Conservation (phyloP, 2,113 vertebrate genomes). For the Peromyscus leucopus region DNA sequence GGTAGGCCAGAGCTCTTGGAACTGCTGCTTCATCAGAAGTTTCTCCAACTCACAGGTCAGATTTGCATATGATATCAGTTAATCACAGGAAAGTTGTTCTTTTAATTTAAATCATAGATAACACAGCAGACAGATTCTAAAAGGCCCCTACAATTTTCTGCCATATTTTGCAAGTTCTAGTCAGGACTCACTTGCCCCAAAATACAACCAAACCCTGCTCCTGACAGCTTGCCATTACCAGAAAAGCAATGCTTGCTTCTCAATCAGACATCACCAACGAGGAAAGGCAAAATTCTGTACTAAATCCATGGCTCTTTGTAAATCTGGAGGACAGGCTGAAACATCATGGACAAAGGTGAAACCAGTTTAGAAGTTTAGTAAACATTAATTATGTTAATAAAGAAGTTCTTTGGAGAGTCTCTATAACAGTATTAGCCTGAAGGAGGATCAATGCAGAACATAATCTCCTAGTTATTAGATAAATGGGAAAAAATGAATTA, state of each 20-base stretch:
- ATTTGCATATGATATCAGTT: neutral
- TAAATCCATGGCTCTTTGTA: neutral
- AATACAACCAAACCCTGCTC: neutral
- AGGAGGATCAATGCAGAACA: neutral
- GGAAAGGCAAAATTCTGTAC: neutral
- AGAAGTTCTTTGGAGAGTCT: neutral
- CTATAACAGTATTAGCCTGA: neutral
- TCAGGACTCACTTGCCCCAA: neutral
- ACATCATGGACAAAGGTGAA: neutral
- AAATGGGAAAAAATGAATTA: constrained; percentile 32
- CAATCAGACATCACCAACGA: neutral
- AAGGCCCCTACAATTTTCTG: neutral
- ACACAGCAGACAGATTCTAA: neutral
- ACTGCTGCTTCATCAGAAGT: neutral
- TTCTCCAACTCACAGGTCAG: neutral
- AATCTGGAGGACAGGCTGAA: neutral
- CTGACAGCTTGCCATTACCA: neutral
- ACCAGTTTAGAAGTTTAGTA: neutral
- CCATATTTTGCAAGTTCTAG: neutral
- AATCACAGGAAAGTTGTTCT: neutral
- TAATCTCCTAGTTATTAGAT: neutral
- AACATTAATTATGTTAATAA: neutral
- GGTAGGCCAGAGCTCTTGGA: neutral
- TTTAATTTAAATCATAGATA: neutral
- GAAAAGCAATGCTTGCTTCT: neutral